Evolutionary conservation across 1,140 invertebrate species (phyloP), one percentile per base, ranked within the genome.

Genomic region (Sycobia sp.): DNA sequence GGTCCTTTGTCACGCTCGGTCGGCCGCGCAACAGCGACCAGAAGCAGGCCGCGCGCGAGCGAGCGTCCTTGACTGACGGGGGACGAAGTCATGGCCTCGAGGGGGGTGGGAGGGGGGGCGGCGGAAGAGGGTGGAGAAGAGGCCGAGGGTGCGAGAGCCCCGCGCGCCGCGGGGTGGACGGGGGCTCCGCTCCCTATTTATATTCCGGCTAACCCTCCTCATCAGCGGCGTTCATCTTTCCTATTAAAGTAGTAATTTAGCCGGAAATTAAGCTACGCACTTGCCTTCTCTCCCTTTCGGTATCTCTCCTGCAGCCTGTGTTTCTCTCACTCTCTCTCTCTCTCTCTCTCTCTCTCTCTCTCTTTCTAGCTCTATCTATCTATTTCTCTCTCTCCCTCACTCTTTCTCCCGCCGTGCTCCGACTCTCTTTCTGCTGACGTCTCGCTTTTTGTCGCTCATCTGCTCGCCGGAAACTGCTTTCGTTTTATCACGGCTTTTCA

Each of bases 231-330:
- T 81, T 81, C 81, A 81, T 82, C 79, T 81, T 81, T 81, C 77
- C 79, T 79, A 81, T 82, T 82, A 82, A 82, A 82, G 81, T 81
- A 81, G 80, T 82, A 82, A 82, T 82, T 82, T 82, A 82, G 81
- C 81, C 81, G 81, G 81, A 82, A 82, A 82, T 82, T 82, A 82
- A 81, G 78, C 78, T 73, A 81, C 76, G 79, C 75, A 80, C 75
- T 75, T 67, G 73, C 67, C 71, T 71, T 69, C 71, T 74, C 73
- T 69, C 71, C 20, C 20, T n/a, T n/a, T 18, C 29, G 3, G 11
- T 67, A 67, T 62, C 65, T 69, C 56, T 44, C 60, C 56, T 46
- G 14, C 7, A 39, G 9, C 36, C 11, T 53, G 14, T n/a, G 5
- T 66, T 65, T 54, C 62, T 61, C 64, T 56, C 61, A 60, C 23